Evolutionary conservation across 2,113 vertebrate genomes (phyloP).

Genomic region (Falco punctatus): DNA sequence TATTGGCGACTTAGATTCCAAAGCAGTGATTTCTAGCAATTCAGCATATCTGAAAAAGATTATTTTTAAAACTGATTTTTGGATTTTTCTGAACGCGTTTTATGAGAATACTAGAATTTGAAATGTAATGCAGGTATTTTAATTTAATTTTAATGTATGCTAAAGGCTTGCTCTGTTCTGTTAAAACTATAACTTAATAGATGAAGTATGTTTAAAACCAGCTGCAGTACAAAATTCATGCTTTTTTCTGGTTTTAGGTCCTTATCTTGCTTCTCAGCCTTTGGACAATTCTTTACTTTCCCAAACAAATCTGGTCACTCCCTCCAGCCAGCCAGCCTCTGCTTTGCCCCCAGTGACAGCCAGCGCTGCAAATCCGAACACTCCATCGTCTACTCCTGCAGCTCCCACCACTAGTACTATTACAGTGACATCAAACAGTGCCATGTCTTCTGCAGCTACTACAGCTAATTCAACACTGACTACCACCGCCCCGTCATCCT

Average conservation of each 20-base stretch:
- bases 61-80: background rate
- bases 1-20: background rate
- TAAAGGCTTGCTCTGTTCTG: background rate
- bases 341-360: slow-evolving; percentile 76
- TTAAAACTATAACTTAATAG: background rate
- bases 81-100: background rate
- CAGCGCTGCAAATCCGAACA: slow-evolving; percentile 75
- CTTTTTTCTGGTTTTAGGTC: slow-evolving; percentile 78
- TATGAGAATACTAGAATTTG: background rate
- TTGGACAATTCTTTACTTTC: slow-evolving; percentile 91
- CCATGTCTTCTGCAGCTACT: slow-evolving; percentile 81
- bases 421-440: slow-evolving; percentile 74
- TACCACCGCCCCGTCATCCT: slow-evolving; percentile 77
- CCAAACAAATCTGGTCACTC: slow-evolving; percentile 84
- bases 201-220: background rate
- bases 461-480: slow-evolving; percentile 76
- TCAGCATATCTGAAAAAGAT: background rate
- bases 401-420: slow-evolving; percentile 74
- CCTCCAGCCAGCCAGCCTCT: slow-evolving; percentile 80
- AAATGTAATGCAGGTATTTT: background rate
- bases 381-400: slow-evolving; percentile 71
- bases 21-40: background rate
- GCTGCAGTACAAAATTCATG: background rate
- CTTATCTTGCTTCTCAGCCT: slow-evolving; percentile 94
- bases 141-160: background rate